Percentiles rank a stretch among this genome's conserved stretches.
These are phyloP conservation scores for Gryon sp. DNA, from an alignment of 1,140 invertebrate genomes.

Conservation along the genomic window DNA sequence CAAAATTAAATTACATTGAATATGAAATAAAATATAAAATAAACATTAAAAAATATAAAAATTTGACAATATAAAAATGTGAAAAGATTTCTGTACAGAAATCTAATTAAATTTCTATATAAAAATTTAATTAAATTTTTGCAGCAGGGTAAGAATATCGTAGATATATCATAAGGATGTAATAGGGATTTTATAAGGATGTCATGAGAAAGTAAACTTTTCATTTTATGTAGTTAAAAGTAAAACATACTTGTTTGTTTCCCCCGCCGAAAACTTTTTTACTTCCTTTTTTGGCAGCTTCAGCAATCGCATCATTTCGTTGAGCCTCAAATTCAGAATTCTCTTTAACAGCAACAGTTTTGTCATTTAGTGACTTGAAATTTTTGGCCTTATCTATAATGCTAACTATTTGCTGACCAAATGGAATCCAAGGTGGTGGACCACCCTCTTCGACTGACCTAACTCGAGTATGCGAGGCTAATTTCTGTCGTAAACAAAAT, in stretches of 20 bases:
- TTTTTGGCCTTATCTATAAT: slow-evolving; percentile 82
- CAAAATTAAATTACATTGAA: no score
- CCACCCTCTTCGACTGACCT: slow-evolving; percentile 83
- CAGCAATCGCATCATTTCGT: slow-evolving; percentile 91
- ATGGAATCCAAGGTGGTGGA: slow-evolving; percentile 94
- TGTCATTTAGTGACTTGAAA: slow-evolving; percentile 85
- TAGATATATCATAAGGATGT: no score
- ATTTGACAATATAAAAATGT: no score
- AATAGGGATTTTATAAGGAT: no score
- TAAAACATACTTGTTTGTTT: slow-evolving; percentile 83
- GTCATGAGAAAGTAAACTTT: no score
- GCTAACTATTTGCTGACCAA: slow-evolving; percentile 88
- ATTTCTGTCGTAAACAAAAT: slow-evolving; percentile 78
- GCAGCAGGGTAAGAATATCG: no score
- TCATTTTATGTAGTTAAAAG: no score
- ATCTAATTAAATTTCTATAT: background rate
- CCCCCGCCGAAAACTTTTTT: slow-evolving; percentile 84
- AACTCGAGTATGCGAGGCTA: slow-evolving; percentile 85
- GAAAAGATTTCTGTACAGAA: background rate
- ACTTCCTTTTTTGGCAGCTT: slow-evolving; percentile 86
- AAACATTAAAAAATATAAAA: no score
- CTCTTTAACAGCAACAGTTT: slow-evolving; percentile 82
- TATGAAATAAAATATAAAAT: no score
- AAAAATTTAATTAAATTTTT: no score
- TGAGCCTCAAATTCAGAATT: slow-evolving; percentile 92